Evolutionary conservation across 1,140 invertebrate genomes (phyloP), one percentile per base, ranked within the genome.

Genomic region (Bombus terrestris): DNA sequence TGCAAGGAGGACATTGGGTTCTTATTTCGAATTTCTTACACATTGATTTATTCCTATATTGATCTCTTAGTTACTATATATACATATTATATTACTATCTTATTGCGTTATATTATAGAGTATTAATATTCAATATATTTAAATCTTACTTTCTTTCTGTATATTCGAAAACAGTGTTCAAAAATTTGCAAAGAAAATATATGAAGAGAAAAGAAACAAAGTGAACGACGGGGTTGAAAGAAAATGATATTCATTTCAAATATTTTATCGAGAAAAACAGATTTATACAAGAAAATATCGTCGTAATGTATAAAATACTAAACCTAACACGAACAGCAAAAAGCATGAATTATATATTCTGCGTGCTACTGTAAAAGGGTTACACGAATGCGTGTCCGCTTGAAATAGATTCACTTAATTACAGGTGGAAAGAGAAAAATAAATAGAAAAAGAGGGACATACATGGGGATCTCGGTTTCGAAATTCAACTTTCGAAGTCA

Each of bases 401-500:
- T 35, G 13, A 74, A 74, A 74, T 35, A 53, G 43, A 74, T 25
- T 35, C 73, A 2, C 1, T 53, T 74, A 35, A 53, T 53, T 47
- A 25, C 32, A 66, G 15, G 5, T 15, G 10, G 15, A 32, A 74
- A 10, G n/a, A 32, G n/a, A 74, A 43, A 59, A 22, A 6, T 5
- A 74, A 35, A 73, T 13, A 43, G 9, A 18, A 6, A 32, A 64
- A 28, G 3, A 22, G 3, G 13, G 8, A 62, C n/a, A 43, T 25
- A 12, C 13, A 32, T 32, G 15, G 39, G 15, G n/a, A 47, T 75
- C 13, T 25, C 28, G 41, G 28, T 64, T 66, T 64, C 22, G 41
- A n/a, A 66, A 64, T 76, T n/a, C 13, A 43, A 64, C 66, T 75
- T 66, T 66, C 72, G 13, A 64, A 81, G 22, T 53, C 28, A 57